These are phyloP conservation scores for Cottus gobio DNA, from an alignment of 2,113 vertebrate genomes.

Conservation along the genomic window DNA sequence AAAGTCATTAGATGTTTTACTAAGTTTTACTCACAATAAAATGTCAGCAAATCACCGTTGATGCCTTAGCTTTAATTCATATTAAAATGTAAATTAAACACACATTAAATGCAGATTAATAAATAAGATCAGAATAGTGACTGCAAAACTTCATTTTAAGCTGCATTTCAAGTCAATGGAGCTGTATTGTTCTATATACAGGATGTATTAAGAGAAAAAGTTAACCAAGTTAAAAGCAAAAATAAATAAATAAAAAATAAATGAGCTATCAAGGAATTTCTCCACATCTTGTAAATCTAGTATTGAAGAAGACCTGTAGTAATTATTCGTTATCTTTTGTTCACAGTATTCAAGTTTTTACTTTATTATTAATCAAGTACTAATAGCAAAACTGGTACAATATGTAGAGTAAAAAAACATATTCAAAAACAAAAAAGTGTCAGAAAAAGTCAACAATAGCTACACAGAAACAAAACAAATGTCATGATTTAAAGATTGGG, in stretches of 20 bases:
- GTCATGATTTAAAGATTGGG: conserved; percentile 62
- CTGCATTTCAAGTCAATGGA: neutral
- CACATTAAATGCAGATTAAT: neutral
- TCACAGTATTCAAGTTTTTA: neutral
- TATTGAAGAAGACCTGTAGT: neutral
- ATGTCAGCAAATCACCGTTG: too few species aligned
- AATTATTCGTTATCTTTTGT: neutral
- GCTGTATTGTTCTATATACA: neutral
- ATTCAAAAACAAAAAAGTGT: neutral
- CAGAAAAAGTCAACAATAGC: neutral
- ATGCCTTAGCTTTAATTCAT: neutral
- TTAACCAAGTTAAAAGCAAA: too few species aligned
- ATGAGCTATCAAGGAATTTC: neutral
- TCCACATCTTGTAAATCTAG: neutral
- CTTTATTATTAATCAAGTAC: neutral
- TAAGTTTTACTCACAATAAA: too few species aligned
- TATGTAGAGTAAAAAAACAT: neutral
- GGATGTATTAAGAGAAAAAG: neutral
- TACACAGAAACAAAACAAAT: neutral
- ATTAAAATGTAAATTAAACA: neutral
- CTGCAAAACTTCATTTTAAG: neutral
- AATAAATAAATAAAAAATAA: too few species aligned
- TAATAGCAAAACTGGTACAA: neutral
- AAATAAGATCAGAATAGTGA: neutral
- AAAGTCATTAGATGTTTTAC: too few species aligned